Percentiles rank a stretch among this genome's conserved stretches.
Evolutionary conservation across 2,888 invertebrate genomes (phyloP).

Genomic region (Priocnemis perturbator): DNA sequence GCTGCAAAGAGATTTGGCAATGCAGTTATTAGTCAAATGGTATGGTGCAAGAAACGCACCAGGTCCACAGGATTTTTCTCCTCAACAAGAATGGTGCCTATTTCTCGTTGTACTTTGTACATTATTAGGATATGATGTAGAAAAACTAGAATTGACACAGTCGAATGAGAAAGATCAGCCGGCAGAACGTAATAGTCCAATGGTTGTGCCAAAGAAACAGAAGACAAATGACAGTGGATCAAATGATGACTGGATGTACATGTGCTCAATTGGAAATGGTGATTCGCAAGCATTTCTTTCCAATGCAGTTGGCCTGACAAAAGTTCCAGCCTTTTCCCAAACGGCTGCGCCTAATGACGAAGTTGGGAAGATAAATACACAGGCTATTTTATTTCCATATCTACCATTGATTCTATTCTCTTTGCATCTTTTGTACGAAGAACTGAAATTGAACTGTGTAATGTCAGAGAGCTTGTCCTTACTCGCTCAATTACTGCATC

Average conservation of each 20-base stretch:
- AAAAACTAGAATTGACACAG: slow-evolving; percentile 76
- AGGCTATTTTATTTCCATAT: slow-evolving; percentile 83
- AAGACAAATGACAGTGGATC: slow-evolving; percentile 86
- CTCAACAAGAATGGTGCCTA: slow-evolving; percentile 87
- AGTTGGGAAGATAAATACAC: slow-evolving; percentile 78
- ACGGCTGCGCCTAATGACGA: slow-evolving; percentile 3
- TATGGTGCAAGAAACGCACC: slow-evolving; percentile 92
- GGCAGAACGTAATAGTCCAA: slow-evolving; percentile 75
- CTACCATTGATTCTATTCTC: slow-evolving; percentile 86
- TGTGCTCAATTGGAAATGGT: slow-evolving; percentile 80
- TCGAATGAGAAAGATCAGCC: slow-evolving; percentile 74
- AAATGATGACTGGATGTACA: slow-evolving; percentile 88
- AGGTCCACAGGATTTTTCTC: slow-evolving; percentile 86
- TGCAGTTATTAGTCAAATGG: slow-evolving; percentile 89
- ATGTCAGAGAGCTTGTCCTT: slow-evolving; percentile 82
- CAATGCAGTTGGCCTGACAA: slow-evolving; percentile 74
- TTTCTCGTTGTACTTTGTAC: slow-evolving; percentile 80
- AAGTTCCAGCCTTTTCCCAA: slow-evolving; percentile 41
- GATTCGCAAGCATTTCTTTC: slow-evolving; percentile 75
- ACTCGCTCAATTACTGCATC: slow-evolving; percentile 84
- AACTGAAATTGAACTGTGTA: slow-evolving; percentile 87
- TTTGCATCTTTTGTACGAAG: slow-evolving; percentile 93
- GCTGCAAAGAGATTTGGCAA: slow-evolving; percentile 84
- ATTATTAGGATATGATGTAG: slow-evolving; percentile 85
- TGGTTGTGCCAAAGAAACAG: slow-evolving; percentile 84